phyloP scores from a whole-genome alignment of 1,140 invertebrate species.

The Bilobella aurantiaca region DNA sequence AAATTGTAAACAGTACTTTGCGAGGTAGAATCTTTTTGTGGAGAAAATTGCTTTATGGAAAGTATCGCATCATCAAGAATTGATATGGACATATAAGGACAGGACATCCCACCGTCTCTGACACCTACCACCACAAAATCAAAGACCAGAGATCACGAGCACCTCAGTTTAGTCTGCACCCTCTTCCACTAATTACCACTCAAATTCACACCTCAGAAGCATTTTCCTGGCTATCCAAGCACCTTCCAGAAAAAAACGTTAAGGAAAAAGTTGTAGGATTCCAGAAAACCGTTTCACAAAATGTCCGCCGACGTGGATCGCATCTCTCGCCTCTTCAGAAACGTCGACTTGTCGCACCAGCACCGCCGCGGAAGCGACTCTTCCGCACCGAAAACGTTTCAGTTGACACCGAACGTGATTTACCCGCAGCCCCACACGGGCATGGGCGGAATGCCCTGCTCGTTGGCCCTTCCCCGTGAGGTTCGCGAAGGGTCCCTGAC shows the following conservation, averaged over 20 bases:
- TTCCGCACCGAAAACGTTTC: slow-evolving; percentile 22
- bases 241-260: not conserved
- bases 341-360: slow-evolving; percentile 15
- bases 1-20: no score
- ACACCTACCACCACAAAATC: not conserved
- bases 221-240: not conserved
- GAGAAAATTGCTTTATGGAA: no score
- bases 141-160: not conserved
- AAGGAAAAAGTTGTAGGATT: not conserved
- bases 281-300: not conserved
- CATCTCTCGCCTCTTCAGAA: slow-evolving; percentile 24
- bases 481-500: slow-evolving; percentile 1
- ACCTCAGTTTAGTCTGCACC: not conserved
- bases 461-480: not conserved
- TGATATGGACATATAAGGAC: slow-evolving; percentile 1
- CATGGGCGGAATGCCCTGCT: not conserved
- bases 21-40: no score
- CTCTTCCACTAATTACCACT: not conserved
- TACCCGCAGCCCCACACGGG: slow-evolving; percentile 11
- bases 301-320: slow-evolving; percentile 23
- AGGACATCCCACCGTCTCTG: not conserved
- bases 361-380: slow-evolving; percentile 31
- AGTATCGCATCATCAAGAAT: no score
- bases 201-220: not conserved
- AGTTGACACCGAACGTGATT: slow-evolving; percentile 20